Base-by-base conservation (phyloP, 2,113 vertebrate genomes). In the Zonotrichia leucophrys region DNA sequence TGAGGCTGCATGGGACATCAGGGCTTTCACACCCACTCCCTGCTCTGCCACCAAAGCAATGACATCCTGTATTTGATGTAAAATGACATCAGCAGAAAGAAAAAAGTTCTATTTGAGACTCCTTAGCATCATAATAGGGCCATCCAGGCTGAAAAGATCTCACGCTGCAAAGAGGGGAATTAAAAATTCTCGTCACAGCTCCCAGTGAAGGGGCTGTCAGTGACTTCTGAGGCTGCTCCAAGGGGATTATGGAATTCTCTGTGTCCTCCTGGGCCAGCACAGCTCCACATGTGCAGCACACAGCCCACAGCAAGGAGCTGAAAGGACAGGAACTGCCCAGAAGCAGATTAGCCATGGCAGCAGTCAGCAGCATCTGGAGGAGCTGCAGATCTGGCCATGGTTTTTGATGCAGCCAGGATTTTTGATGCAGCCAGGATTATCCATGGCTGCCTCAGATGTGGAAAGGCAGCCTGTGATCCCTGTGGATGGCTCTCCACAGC, bases 101-200 rank as follows among this genome's bases (percentile, higher is more conserved):
- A 50, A 93, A 77, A 56, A 35, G 7, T 8, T 0, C 17, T 58
- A 4, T 41, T 95, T 86, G 49, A 75, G 72, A 50, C 62, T 41
- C n/a, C 21, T 93, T 52, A 84, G 56, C 93, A 95, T 93, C 79
- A 78, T 22, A 92, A 89, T 15, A 72, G 85, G 93, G 37, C 35
- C 41, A 52, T 3, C 31, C 33, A 35, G 52, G 58, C 72, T 1
- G 0, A 72, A 90, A 87, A 82, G 53, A 60, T 7, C 74, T 52
- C 9, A 0, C 4, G 35, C 64, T 69, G 88, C 86, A 89, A 90
- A 52, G 58, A 37, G 9, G 8, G 11, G 18, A 68, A 79, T 92
- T 92, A 75, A 79, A 75, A 68, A 87, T 81, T 87, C 92, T 68
- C 66, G 0, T 84, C 92, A 68, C 4, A 0, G 7, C 90, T 84